Conservation (phyloP, 2,797 vertebrate species). For the Oceanodroma leucorhoa region DNA sequence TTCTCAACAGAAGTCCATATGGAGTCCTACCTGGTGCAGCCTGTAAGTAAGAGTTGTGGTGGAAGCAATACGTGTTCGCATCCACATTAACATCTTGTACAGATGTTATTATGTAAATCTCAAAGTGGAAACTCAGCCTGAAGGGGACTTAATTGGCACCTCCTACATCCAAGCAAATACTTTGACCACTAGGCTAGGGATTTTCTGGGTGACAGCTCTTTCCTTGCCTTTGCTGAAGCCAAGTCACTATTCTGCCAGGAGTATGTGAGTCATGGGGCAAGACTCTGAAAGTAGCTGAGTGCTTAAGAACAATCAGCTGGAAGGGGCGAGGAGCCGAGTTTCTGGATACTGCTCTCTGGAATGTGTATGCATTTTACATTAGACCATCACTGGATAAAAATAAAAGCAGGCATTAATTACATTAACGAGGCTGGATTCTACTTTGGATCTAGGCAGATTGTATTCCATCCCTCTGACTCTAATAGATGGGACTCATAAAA, state of each 20-base stretch:
- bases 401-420: constrained; percentile 57
- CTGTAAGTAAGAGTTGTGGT: background rate
- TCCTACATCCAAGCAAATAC: background rate
- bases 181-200: background rate
- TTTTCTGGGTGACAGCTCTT: constrained; percentile 31
- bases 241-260: constrained; percentile 45
- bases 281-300: constrained; percentile 42
- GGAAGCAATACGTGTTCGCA: background rate
- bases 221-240: constrained; percentile 22
- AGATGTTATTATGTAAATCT: background rate
- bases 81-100: background rate
- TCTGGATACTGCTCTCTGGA: constrained; percentile 41
- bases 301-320: constrained; percentile 61
- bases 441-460: background rate
- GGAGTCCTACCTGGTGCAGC: background rate
- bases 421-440: constrained; percentile 9
- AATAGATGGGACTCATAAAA: background rate
- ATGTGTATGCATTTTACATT: constrained; percentile 56
- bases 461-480: background rate
- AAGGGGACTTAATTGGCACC: background rate
- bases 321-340: background rate
- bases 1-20: background rate
- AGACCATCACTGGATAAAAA: constrained; percentile 57
- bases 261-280: constrained; percentile 53
- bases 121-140: background rate